phyloP scores from a whole-genome alignment of 2,797 vertebrate species.

The Pachyuromys duprasi region DNA sequence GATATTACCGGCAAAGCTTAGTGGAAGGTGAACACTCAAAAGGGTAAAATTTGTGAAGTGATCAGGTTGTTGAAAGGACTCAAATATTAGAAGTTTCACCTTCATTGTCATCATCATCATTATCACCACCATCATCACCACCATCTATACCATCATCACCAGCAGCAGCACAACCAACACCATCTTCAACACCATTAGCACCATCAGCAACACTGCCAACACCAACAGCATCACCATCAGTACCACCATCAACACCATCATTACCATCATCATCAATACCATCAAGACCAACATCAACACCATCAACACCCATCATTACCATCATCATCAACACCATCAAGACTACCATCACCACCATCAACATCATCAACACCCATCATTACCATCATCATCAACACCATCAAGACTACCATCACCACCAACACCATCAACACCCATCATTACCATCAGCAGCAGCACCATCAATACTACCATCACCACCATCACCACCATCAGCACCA shows the following conservation, averaged over 20 bases:
- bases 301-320: too few species aligned
- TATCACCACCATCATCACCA: too few species aligned
- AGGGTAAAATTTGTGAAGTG: background rate
- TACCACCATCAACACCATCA: background rate
- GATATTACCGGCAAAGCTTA: background rate
- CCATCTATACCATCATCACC: too few species aligned
- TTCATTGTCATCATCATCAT: background rate
- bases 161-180: too few species aligned
- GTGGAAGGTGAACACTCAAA: background rate
- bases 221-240: fast-evolving
- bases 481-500: background rate
- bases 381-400: background rate
- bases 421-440: background rate
- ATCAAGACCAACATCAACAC: background rate
- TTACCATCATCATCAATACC: background rate
- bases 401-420: too few species aligned
- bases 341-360: background rate
- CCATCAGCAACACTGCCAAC: background rate
- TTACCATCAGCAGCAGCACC: too few species aligned
- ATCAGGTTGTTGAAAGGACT: background rate
- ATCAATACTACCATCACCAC: background rate
- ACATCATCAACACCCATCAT: background rate
- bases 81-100: background rate
- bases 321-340: background rate
- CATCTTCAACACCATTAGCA: background rate